Conservation (phyloP, 2,113 vertebrate genomes). For the Ceratotherium simum region DNA sequence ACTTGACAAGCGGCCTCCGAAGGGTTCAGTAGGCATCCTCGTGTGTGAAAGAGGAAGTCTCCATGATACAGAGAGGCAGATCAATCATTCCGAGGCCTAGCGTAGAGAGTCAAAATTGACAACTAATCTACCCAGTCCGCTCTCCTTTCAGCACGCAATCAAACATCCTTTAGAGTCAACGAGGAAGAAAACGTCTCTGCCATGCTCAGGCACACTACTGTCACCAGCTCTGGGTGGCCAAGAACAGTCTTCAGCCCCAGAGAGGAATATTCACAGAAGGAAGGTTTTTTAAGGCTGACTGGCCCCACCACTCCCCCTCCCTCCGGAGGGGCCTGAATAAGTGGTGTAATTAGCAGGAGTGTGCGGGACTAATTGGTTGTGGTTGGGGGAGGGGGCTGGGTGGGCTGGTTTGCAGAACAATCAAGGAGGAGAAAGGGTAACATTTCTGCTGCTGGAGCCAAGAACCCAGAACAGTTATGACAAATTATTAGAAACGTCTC, state of each 20-base stretch:
- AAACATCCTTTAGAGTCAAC: background rate
- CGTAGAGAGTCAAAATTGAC: background rate
- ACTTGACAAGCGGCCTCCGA: slow-evolving; percentile 38
- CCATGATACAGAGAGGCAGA: background rate
- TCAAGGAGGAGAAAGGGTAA: background rate
- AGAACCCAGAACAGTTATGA: background rate
- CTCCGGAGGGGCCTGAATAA: background rate
- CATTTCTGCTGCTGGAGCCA: background rate
- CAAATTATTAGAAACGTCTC: background rate
- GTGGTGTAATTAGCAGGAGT: background rate
- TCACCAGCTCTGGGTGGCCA: background rate
- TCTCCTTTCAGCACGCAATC: background rate
- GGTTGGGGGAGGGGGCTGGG: background rate
- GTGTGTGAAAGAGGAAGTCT: slow-evolving; percentile 16
- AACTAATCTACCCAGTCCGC: background rate
- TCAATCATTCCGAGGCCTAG: background rate
- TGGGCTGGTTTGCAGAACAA: background rate
- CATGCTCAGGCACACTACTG: background rate
- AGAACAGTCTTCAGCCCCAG: background rate
- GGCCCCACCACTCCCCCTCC: background rate
- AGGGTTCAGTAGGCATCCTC: background rate
- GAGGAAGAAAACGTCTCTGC: background rate
- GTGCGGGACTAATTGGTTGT: background rate
- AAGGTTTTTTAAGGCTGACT: background rate
- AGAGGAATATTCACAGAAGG: background rate